Evolutionary conservation across 1,140 invertebrate genomes (phyloP).

Genomic region (Aphis craccivora): DNA sequence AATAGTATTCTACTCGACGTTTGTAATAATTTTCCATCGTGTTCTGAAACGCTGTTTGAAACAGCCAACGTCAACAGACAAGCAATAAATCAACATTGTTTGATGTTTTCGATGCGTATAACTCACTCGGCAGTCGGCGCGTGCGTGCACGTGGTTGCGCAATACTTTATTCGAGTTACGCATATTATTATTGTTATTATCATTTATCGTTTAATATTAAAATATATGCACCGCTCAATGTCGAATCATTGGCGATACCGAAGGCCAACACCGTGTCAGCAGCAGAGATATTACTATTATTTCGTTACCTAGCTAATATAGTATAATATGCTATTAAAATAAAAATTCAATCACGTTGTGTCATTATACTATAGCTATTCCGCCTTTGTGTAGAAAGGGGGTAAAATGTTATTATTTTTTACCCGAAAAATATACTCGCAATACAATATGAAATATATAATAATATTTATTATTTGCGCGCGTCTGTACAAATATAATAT

Average conservation of each 20-base stretch:
- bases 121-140: background rate
- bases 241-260: background rate
- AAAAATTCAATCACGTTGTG: background rate
- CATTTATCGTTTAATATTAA: background rate
- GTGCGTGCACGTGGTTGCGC: background rate
- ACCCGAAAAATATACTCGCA: background rate
- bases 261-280: background rate
- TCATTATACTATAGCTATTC: background rate
- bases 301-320: no score
- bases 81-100: slow-evolving; percentile 24
- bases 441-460: background rate
- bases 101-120: slow-evolving; percentile 34
- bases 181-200: background rate
- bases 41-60: background rate
- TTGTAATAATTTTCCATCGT: background rate
- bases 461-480: background rate
- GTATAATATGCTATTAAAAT: no score
- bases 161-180: background rate
- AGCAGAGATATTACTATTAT: no score
- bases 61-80: background rate
- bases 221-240: slow-evolving; percentile 10
- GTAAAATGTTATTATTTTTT: background rate
- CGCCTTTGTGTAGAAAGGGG: background rate
- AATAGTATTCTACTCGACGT: background rate
- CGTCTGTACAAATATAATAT: background rate